Evolutionary conservation across 2,797 vertebrate genomes (phyloP).

Genomic region (Trachops cirrhosus): DNA sequence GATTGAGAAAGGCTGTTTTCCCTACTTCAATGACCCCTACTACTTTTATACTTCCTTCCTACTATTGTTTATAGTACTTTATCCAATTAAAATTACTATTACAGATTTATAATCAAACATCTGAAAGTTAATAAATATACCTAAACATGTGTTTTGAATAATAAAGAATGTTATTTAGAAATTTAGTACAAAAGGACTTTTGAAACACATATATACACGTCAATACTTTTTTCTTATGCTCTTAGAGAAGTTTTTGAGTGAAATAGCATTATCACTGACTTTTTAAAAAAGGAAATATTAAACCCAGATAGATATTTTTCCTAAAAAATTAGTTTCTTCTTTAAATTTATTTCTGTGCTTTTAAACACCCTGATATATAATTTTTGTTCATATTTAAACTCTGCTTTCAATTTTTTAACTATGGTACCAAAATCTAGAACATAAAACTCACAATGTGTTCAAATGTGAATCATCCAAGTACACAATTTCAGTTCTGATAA

Average conservation of each 20-base stretch:
- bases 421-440: neutral
- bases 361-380: neutral
- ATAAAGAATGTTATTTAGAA: neutral
- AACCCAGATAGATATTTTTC: neutral
- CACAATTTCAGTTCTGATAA: neutral
- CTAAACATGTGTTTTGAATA: neutral
- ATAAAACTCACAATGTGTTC: constrained; percentile 4
- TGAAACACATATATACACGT: neutral
- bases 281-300: neutral
- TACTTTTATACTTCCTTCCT: neutral
- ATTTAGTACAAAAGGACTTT: neutral
- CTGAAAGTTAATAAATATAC: neutral
- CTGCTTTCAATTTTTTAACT: constrained; percentile 38
- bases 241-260: neutral
- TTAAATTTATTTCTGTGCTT: constrained; percentile 35
- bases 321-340: constrained; percentile 21
- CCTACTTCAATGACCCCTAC: neutral
- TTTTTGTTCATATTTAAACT: constrained; percentile 35
- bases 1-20: neutral
- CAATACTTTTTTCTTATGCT: neutral
- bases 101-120: constrained; percentile 38
- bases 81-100: neutral
- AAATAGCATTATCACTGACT: neutral
- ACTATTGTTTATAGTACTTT: neutral
- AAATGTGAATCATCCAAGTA: constrained; percentile 27